Percentiles rank a stretch among this genome's conserved stretches.
phyloP scores from a whole-genome alignment of 2,888 invertebrate genomes.

The Sarcophaga variegata region DNA sequence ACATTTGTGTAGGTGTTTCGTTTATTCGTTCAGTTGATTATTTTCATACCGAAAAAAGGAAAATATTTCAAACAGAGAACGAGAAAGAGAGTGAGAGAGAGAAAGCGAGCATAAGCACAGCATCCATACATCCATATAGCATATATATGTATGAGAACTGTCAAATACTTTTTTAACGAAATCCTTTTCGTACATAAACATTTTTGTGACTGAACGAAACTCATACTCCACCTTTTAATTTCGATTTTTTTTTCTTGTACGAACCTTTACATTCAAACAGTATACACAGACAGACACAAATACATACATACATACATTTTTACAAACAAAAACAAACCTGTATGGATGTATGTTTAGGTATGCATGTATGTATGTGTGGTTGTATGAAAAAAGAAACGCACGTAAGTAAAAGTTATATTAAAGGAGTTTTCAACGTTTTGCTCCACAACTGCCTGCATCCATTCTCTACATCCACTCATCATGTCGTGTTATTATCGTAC shows the following conservation, averaged over 20 bases:
- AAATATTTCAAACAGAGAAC: background rate
- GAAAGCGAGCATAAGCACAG: constrained; percentile 24
- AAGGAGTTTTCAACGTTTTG: constrained; percentile 50
- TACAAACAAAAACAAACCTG: background rate
- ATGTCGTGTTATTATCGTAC: background rate
- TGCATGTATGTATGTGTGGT: too few relatives aligned
- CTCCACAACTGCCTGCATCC: constrained; percentile 29
- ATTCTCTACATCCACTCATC: constrained; percentile 30
- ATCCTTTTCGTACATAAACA: background rate
- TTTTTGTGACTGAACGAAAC: constrained; percentile 58
- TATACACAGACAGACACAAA: constrained; percentile 5
- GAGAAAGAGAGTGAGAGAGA: background rate
- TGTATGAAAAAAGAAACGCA: constrained; percentile 5
- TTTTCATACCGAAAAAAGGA: background rate
- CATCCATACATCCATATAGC: constrained; percentile 43
- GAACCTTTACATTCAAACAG: constrained; percentile 34
- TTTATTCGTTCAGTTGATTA: constrained; percentile 23
- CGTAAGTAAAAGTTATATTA: constrained; percentile 66
- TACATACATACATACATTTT: background rate
- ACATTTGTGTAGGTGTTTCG: constrained; percentile 50
- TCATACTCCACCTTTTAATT: constrained; percentile 57
- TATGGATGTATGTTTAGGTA: constrained; percentile 3
- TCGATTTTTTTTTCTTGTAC: constrained; percentile 24
- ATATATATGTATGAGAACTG: constrained; percentile 43
- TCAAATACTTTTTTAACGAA: constrained; percentile 53